Conservation (phyloP, 2,888 invertebrate genomes). For the Melikaiella ostensackeni region DNA sequence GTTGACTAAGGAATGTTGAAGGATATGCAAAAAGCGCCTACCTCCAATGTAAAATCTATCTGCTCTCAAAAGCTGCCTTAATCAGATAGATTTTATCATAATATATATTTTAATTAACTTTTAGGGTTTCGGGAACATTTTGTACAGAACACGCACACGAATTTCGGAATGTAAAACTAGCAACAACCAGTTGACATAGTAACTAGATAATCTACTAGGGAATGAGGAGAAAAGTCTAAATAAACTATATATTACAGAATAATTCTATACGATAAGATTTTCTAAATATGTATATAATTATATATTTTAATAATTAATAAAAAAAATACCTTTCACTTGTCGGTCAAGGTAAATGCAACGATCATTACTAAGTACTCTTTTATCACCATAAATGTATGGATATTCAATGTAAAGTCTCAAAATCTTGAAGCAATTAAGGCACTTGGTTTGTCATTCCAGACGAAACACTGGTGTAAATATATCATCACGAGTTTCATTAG, state of each 20-base stretch:
- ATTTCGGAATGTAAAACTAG: slow-evolving; percentile 29
- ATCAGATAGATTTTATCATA: not conserved
- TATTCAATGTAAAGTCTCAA: slow-evolving; percentile 16
- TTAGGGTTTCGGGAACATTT: not conserved
- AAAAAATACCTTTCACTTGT: slow-evolving; percentile 24
- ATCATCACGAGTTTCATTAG: slow-evolving; percentile 12
- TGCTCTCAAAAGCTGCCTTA: not conserved
- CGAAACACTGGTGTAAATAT: slow-evolving; percentile 13
- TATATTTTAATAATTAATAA: slow-evolving; percentile 19
- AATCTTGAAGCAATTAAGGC: slow-evolving; percentile 30
- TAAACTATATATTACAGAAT: slow-evolving; percentile 36
- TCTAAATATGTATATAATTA: slow-evolving; percentile 8
- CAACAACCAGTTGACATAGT: slow-evolving; percentile 10
- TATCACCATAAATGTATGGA: slow-evolving; percentile 28
- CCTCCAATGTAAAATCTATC: slow-evolving; percentile 10
- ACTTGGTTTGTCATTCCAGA: not conserved
- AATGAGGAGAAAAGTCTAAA: slow-evolving; percentile 20
- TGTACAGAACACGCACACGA: not conserved
- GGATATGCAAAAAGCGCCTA: not conserved
- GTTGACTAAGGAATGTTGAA: not conserved
- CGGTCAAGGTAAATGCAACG: slow-evolving; percentile 21
- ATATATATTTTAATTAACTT: not conserved
- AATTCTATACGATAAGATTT: slow-evolving; percentile 3
- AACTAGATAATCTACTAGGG: slow-evolving; percentile 11
- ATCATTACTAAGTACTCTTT: slow-evolving; percentile 35